Evolutionary conservation across 2,113 vertebrate genomes (phyloP).

Genomic region (Sapayoa aenigma): DNA sequence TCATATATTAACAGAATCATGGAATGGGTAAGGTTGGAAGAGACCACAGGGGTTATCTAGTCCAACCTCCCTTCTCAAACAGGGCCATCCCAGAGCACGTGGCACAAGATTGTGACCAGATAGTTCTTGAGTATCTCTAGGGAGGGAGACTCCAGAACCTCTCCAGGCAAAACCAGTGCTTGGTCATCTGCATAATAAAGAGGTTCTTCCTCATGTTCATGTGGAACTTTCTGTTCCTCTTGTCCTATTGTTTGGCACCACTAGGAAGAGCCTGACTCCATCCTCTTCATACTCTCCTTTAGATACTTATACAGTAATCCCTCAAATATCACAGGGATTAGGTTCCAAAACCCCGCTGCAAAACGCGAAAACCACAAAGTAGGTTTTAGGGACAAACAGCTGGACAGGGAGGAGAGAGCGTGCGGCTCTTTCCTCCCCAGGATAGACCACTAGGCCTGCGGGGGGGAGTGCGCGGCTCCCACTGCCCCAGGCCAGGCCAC

Average conservation of each 20-base stretch:
- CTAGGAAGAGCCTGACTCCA: background rate
- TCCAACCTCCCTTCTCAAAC: background rate
- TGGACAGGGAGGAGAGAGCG: too few relatives aligned
- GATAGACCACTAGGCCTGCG: too few relatives aligned
- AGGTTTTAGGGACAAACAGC: too few relatives aligned
- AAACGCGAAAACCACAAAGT: too few relatives aligned
- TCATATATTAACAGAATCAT: background rate
- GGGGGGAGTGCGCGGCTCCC: too few relatives aligned
- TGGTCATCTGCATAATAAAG: background rate
- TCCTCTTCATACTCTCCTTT: background rate
- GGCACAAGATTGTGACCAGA: background rate
- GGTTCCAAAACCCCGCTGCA: too few relatives aligned
- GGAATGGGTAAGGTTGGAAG: background rate
- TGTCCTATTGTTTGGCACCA: background rate
- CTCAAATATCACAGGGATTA: too few relatives aligned
- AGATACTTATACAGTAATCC: background rate
- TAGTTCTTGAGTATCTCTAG: background rate
- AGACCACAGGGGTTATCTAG: background rate
- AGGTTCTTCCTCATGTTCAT: background rate
- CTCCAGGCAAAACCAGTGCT: background rate
- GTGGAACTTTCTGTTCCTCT: background rate
- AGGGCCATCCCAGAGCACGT: background rate
- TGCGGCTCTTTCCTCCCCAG: too few relatives aligned
- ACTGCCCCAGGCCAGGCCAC: too few relatives aligned
- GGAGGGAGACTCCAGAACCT: background rate